phyloP scores from a whole-genome alignment of 2,797 vertebrate species.

The Onychomys leucogaster region DNA sequence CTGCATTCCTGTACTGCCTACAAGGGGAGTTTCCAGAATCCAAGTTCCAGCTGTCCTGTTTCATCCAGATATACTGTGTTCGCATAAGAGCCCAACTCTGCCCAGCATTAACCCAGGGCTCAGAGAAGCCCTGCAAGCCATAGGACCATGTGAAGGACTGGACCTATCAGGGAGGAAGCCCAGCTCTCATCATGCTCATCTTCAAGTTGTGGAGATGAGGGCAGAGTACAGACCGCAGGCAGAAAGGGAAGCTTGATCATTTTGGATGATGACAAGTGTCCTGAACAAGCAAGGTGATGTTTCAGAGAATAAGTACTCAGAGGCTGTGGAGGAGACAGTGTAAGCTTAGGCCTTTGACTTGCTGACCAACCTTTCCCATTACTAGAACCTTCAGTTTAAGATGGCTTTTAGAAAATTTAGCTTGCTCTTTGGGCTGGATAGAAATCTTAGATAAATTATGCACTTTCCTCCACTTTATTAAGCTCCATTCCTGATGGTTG shows the following conservation, averaged over 20 bases:
- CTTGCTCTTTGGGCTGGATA: not conserved
- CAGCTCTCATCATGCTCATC: not conserved
- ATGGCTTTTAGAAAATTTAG: not conserved
- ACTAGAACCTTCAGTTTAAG: not conserved
- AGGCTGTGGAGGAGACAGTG: accelerated
- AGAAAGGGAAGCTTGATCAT: not conserved
- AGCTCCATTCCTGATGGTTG: not conserved
- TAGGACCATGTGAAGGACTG: not conserved
- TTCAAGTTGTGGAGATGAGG: not conserved
- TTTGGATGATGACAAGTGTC: not conserved
- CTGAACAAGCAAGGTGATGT: not conserved
- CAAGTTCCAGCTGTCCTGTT: not conserved
- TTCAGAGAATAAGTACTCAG: not conserved
- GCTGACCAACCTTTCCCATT: not conserved
- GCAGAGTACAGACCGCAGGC: accelerated
- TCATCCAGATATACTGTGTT: not conserved
- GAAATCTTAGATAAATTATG: constrained; percentile 1
- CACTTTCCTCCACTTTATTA: not conserved
- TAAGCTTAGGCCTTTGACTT: not conserved
- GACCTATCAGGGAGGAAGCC: not conserved
- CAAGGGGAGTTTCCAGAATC: not conserved
- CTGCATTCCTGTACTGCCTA: not conserved
- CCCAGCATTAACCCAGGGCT: no score
- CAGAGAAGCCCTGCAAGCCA: not conserved
- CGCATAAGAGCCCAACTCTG: not conserved